Evolutionary conservation across 37 sponge, comb jelly and placozoan species (phyloP), one percentile per base, ranked within the genome.

Genomic region (Bolinopsis microptera): DNA sequence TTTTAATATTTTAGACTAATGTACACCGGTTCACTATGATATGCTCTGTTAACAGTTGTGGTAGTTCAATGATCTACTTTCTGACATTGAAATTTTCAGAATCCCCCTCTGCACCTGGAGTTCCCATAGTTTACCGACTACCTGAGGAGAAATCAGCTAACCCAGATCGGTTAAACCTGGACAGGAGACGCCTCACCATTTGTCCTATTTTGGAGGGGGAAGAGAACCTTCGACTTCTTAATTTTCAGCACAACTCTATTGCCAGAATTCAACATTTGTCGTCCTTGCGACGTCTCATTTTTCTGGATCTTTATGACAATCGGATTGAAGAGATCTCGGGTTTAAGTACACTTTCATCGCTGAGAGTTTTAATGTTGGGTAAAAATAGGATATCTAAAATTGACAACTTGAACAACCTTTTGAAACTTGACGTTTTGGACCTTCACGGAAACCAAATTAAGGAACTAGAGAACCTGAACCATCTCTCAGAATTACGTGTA

Each of bases 221-320:
- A 33, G 97, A 96, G 26, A 76, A 93, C 38, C 96, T 99, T 24
- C 76, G 96, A 0, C 74, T 99, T 25, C 96, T 99, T 28, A 99
- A 99, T 41, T 93, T 99, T 22, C 99, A 97, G 92, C 98, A 97
- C 94, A 99, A 99, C 92, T 75, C 94, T 30, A 97, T 99, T 68
- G 93, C 96, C 18, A 67, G 75, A 70, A 94, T 97, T 30, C 96
- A 98, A 92, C 94, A 97, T 69, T 37, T 98, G 1, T 69, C 92
- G 27, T 68, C 41, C 38, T 93, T 98, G 13, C 48, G 94, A 26
- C 94, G 95, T 13, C 94, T 98, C 92, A 98, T 98, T 18, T 98
- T 97, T 76, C 96, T 98, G 24, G 99, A 98, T 86, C 94, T 98
- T 28, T 98, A 98, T 90, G 99, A 96, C 95, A 98, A 98, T 86